Evolutionary conservation across 1,140 invertebrate genomes (phyloP).

Genomic region (Rhyacophila brunnea): DNA sequence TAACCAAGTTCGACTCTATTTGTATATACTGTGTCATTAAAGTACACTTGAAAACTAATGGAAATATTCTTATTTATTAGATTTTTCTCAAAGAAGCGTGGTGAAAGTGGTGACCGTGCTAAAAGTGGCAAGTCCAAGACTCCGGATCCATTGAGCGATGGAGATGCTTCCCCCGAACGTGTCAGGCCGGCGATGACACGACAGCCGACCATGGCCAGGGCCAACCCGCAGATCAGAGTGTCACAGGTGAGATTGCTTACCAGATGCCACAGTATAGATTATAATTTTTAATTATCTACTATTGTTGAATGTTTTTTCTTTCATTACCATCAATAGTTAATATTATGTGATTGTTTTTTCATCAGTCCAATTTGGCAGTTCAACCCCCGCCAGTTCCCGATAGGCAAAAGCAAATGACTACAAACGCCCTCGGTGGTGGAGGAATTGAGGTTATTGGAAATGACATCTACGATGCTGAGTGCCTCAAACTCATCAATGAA

Average conservation of each 20-base stretch:
- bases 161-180: constrained; percentile 54
- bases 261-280: too few relatives aligned
- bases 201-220: constrained; percentile 53
- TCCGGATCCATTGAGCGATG: constrained; percentile 62
- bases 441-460: constrained; percentile 75
- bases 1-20: too few relatives aligned
- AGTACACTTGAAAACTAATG: too few relatives aligned
- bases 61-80: constrained; percentile 48
- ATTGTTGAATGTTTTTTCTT: constrained; percentile 6
- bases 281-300: constrained; percentile 9
- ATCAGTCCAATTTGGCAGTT: constrained; percentile 64
- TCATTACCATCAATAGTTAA: too few relatives aligned
- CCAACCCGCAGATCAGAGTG: constrained; percentile 57
- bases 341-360: too few relatives aligned
- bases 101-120: constrained; percentile 59
- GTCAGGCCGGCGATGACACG: constrained; percentile 41
- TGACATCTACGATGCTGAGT: constrained; percentile 83
- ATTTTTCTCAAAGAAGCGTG: constrained; percentile 78
- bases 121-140: constrained; percentile 67
- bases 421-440: constrained; percentile 59
- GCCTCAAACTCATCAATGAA: constrained; percentile 92
- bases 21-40: too few relatives aligned
- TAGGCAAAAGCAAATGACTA: constrained; percentile 73
- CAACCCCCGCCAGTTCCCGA: constrained; percentile 65
- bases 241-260: constrained; percentile 56